Evolutionary conservation across 2,888 invertebrate species (phyloP).

Genomic region (Euphydryas editha): DNA sequence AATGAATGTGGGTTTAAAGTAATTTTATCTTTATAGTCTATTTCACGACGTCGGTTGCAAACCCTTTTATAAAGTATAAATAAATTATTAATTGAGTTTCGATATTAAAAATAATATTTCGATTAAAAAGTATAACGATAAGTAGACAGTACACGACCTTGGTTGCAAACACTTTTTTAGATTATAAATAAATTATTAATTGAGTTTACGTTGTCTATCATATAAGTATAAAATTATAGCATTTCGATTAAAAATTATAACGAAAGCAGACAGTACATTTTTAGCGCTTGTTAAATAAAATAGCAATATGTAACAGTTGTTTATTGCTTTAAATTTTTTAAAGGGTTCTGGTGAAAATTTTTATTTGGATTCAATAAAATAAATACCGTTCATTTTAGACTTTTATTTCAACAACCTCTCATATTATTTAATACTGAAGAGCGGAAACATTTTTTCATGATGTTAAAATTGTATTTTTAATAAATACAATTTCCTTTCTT

Average conservation of each 20-base stretch:
- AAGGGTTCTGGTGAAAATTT: not conserved
- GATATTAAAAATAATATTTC: not conserved
- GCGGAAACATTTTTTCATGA: not conserved
- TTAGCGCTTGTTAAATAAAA: not conserved
- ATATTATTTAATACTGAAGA: not conserved
- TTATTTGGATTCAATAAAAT: not conserved
- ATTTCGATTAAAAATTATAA: no score
- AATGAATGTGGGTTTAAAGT: conserved; percentile 43
- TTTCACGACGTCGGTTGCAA: conserved; percentile 37
- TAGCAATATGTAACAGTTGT: not conserved
- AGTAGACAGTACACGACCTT: no score
- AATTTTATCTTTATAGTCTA: conserved; percentile 47
- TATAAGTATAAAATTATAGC: no score
- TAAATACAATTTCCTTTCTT: no score
- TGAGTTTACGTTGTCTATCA: no score
- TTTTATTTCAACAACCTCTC: not conserved
- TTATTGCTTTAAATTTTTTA: not conserved
- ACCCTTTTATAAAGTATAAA: conserved; percentile 32
- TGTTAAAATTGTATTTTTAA: no score
- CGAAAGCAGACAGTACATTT: no score
- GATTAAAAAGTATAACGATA: no score
- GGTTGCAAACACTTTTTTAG: no score
- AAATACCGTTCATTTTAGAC: not conserved
- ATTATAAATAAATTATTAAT: no score
- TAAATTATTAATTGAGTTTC: conserved; percentile 28